These are phyloP conservation scores for Trialeurodes vaporariorum DNA, from an alignment of 1,140 invertebrate species.

Conservation along the genomic window DNA sequence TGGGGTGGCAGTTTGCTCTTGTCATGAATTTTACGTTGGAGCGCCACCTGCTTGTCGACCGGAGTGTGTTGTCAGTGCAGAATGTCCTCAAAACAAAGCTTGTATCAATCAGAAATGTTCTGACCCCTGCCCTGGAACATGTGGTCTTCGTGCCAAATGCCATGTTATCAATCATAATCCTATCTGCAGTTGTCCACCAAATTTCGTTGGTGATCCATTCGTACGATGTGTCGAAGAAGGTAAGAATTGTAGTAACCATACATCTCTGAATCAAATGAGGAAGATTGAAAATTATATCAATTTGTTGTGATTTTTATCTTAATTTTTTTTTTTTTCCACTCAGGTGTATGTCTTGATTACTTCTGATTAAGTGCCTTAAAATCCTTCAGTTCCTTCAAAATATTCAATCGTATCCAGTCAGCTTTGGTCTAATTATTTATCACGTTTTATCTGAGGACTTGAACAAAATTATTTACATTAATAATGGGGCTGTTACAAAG, in stretches of 20 bases:
- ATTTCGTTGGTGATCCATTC: slow-evolving; percentile 70
- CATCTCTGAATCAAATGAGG: too few species aligned
- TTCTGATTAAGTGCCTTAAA: too few species aligned
- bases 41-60: slow-evolving; percentile 62
- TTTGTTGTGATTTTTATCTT: too few species aligned
- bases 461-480: too few species aligned
- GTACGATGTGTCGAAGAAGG: slow-evolving; percentile 55
- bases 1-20: slow-evolving; percentile 64
- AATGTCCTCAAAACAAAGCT: slow-evolving; percentile 55
- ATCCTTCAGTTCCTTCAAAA: too few species aligned
- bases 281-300: too few species aligned
- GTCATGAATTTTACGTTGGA: slow-evolving; percentile 59
- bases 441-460: too few species aligned
- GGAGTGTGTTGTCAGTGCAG: slow-evolving; percentile 64
- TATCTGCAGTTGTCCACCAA: slow-evolving; percentile 65
- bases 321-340: too few species aligned
- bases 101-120: slow-evolving; percentile 69
- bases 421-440: too few species aligned
- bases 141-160: slow-evolving; percentile 64
- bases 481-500: too few species aligned
- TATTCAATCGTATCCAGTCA: too few species aligned
- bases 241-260: slow-evolving; percentile 38
- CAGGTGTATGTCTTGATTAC: too few species aligned
- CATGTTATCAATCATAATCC: slow-evolving; percentile 72
- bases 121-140: slow-evolving; percentile 68